phyloP scores from a whole-genome alignment of 2,888 invertebrate species.

The Biston stratarius region DNA sequence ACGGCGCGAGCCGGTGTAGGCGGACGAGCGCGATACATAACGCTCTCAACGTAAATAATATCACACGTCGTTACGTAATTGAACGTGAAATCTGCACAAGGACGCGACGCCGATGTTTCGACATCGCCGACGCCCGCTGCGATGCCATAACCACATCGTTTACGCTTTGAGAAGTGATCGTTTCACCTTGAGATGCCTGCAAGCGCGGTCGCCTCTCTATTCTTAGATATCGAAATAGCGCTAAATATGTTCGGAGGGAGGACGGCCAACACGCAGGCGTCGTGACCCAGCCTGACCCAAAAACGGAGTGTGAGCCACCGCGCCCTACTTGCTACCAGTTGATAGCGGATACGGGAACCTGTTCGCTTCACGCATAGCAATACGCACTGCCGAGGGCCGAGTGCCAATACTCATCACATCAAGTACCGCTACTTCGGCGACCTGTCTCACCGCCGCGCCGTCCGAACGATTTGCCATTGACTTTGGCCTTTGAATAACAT shows the following conservation, averaged over 20 bases:
- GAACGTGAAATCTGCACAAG: slow-evolving; percentile 82
- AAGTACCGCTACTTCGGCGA: slow-evolving; percentile 66
- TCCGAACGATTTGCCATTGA: slow-evolving; percentile 44
- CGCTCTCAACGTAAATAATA: slow-evolving; percentile 69
- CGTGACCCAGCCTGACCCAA: slow-evolving; percentile 85
- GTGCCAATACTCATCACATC: slow-evolving; percentile 45
- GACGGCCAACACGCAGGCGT: slow-evolving; percentile 78
- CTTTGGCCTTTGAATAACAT: slow-evolving; percentile 42
- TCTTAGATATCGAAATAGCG: slow-evolving; percentile 75
- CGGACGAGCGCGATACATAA: slow-evolving; percentile 59
- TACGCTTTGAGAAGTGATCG: slow-evolving; percentile 83
- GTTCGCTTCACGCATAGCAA: slow-evolving; percentile 64
- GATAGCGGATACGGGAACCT: slow-evolving; percentile 80
- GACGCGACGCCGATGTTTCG: slow-evolving; percentile 72
- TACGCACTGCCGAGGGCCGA: slow-evolving; percentile 51
- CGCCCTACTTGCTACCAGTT: slow-evolving; percentile 68
- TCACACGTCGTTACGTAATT: slow-evolving; percentile 72
- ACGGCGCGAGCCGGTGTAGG: slow-evolving; percentile 50
- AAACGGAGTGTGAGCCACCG: slow-evolving; percentile 76
- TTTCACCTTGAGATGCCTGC: slow-evolving; percentile 79
- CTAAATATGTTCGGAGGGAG: slow-evolving; percentile 70
- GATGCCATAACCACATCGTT: slow-evolving; percentile 80
- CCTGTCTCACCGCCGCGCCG: slow-evolving; percentile 43
- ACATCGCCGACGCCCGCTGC: slow-evolving; percentile 68
- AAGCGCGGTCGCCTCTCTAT: slow-evolving; percentile 76